A percentile compares a stretch with the other conserved stretches of the same genome.
phyloP scores from a whole-genome alignment of 2,888 invertebrate species.

The Merodon equestris region DNA sequence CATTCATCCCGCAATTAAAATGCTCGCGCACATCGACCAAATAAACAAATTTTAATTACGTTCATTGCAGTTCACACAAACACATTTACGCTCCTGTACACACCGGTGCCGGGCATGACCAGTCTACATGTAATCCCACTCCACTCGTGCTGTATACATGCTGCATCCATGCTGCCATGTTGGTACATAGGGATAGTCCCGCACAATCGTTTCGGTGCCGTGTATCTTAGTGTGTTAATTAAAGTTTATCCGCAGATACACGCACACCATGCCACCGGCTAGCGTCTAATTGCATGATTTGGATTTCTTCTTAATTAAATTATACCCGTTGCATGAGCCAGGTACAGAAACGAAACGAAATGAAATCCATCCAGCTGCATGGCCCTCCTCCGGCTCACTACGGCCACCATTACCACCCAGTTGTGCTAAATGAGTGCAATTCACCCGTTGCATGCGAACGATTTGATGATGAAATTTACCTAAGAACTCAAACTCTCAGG shows the following conservation, averaged over 20 bases:
- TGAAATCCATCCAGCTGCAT: slow-evolving; percentile 6
- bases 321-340: slow-evolving; percentile 27
- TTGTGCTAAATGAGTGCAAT: not conserved
- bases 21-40: slow-evolving; percentile 63
- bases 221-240: slow-evolving; percentile 68
- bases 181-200: not conserved
- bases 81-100: slow-evolving; percentile 19
- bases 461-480: slow-evolving; percentile 49
- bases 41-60: slow-evolving; percentile 69
- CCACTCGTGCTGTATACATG: not conserved
- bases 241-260: slow-evolving; percentile 66
- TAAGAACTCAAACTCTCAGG: slow-evolving; percentile 24
- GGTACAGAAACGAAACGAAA: too few relatives aligned
- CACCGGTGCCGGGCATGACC: slow-evolving; percentile 15
- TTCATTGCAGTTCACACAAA: slow-evolving; percentile 50
- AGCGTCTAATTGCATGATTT: slow-evolving; percentile 67
- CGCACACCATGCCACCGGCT: slow-evolving; percentile 56
- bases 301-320: slow-evolving; percentile 69
- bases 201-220: slow-evolving; percentile 38
- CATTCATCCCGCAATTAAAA: slow-evolving; percentile 68
- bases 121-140: not conserved
- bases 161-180: not conserved
- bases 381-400: slow-evolving; percentile 1
- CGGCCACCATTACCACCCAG: not conserved
- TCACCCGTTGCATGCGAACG: slow-evolving; percentile 32